Evolutionary conservation across 2,888 invertebrate species (phyloP).

Genomic region (Ptilodon capucinus): DNA sequence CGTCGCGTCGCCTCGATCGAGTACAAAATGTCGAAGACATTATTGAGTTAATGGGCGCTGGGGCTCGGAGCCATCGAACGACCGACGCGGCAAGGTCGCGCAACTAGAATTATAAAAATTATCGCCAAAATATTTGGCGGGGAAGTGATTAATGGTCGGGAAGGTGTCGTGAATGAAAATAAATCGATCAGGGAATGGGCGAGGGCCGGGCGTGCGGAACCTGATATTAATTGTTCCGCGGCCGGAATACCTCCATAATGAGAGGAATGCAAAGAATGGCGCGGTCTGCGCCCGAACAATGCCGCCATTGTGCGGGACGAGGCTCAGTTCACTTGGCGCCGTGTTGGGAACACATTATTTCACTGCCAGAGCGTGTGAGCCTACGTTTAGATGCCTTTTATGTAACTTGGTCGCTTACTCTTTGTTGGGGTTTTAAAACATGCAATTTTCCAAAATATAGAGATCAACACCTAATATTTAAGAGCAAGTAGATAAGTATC

Average conservation of each 20-base stretch:
- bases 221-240: slow-evolving; percentile 42
- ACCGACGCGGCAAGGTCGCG: slow-evolving; percentile 15
- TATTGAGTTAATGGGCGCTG: slow-evolving; percentile 25
- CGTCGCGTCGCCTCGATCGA: slow-evolving; percentile 8
- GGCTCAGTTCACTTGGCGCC: slow-evolving; percentile 20
- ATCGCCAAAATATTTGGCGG: slow-evolving; percentile 32
- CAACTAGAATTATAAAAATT: slow-evolving; percentile 27
- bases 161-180: slow-evolving; percentile 34
- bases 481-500: too few relatives aligned
- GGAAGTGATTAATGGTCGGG: slow-evolving; percentile 31
- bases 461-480: too few relatives aligned
- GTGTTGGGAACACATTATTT: neutral
- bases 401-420: neutral
- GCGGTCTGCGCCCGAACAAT: slow-evolving; percentile 32
- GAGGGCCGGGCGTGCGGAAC: slow-evolving; percentile 18
- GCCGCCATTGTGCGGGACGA: slow-evolving; percentile 24
- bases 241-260: slow-evolving; percentile 40
- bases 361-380: neutral
- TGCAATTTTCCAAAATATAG: too few relatives aligned
- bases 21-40: slow-evolving; percentile 16
- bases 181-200: slow-evolving; percentile 36
- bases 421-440: too few relatives aligned
- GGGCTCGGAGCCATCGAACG: slow-evolving; percentile 17
- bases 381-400: neutral
- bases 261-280: slow-evolving; percentile 39